phyloP scores from a whole-genome alignment of 92 coral and sea anemone species.

The Phymanthus crucifer region DNA sequence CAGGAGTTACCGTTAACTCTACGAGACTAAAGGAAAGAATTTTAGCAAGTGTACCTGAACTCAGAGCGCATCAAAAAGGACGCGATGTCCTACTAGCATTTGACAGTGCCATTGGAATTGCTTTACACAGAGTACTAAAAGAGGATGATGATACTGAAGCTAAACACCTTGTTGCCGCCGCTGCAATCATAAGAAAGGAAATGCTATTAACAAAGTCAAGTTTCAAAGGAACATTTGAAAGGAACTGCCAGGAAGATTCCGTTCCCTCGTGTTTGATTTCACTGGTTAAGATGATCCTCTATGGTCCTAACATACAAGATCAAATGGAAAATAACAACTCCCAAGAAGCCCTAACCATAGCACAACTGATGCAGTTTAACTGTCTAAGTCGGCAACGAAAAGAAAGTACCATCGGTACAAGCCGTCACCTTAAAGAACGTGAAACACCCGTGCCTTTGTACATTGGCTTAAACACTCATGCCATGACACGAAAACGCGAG shows the following conservation, averaged over 20 bases:
- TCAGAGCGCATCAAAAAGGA: constrained; percentile 21
- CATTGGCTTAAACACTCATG: constrained; percentile 13
- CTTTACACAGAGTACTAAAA: constrained; percentile 20
- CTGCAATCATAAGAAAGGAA: constrained; percentile 44
- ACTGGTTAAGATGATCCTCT: constrained; percentile 41
- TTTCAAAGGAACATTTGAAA: constrained; percentile 48
- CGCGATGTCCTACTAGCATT: constrained; percentile 43
- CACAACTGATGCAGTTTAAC: constrained; percentile 37
- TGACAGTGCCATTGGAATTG: constrained; percentile 30
- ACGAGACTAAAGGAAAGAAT: constrained; percentile 34
- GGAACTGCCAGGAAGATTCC: constrained; percentile 38
- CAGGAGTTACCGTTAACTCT: constrained; percentile 9
- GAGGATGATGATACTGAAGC: constrained; percentile 47
- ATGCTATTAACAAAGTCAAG: constrained; percentile 28
- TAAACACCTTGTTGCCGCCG: constrained; percentile 52
- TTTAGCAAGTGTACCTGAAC: constrained; percentile 16
- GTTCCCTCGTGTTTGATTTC: constrained; percentile 41
- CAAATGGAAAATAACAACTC: constrained; percentile 10
- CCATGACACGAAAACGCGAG: constrained; percentile 29
- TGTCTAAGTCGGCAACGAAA: constrained; percentile 1
- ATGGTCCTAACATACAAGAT: constrained; percentile 15
- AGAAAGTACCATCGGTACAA: not conserved
- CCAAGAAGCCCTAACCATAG: constrained; percentile 25
- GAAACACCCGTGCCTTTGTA: constrained; percentile 30
- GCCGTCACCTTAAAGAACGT: constrained; percentile 9